These are phyloP conservation scores for Hypercompe scribonia DNA, from an alignment of 2,888 invertebrate species.

Conservation along the genomic window DNA sequence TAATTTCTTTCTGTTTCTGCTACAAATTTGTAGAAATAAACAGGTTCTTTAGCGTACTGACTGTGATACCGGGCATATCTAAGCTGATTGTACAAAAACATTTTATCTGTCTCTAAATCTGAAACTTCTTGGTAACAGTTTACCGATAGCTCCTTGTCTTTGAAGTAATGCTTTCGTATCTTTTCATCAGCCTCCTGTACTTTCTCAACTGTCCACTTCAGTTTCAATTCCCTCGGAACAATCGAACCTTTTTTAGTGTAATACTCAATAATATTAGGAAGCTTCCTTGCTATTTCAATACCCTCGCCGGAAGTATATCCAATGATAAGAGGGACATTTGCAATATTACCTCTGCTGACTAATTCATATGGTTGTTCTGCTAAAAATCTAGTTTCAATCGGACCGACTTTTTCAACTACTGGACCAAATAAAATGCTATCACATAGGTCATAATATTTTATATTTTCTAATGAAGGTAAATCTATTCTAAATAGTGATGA, in stretches of 20 bases:
- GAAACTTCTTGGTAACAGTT: slow-evolving; percentile 65
- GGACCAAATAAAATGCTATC: slow-evolving; percentile 77
- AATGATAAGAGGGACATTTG: slow-evolving; percentile 74
- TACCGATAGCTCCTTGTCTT: slow-evolving; percentile 60
- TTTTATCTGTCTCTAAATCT: slow-evolving; percentile 70
- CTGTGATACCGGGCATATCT: slow-evolving; percentile 71
- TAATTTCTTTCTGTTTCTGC: slow-evolving; percentile 78
- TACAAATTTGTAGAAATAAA: slow-evolving; percentile 74
- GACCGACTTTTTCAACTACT: slow-evolving; percentile 73
- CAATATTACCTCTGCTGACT: slow-evolving; percentile 64
- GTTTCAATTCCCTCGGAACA: slow-evolving; percentile 78
- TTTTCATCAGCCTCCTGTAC: slow-evolving; percentile 61
- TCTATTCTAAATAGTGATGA: slow-evolving; percentile 70
- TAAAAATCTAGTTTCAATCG: slow-evolving; percentile 69
- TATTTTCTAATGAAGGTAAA: slow-evolving; percentile 64
- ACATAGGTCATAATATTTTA: slow-evolving; percentile 64
- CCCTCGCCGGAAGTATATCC: slow-evolving; percentile 81
- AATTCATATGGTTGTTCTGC: slow-evolving; percentile 64
- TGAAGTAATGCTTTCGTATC: slow-evolving; percentile 75
- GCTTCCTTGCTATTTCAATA: slow-evolving; percentile 74
- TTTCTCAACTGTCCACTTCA: slow-evolving; percentile 62
- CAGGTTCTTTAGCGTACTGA: slow-evolving; percentile 57
- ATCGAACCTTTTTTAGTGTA: slow-evolving; percentile 64
- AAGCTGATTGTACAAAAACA: slow-evolving; percentile 73
- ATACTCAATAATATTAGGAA: slow-evolving; percentile 56